These are phyloP conservation scores for Macrotis lagotis DNA, from an alignment of 2,113 vertebrate genomes.

Conservation along the genomic window DNA sequence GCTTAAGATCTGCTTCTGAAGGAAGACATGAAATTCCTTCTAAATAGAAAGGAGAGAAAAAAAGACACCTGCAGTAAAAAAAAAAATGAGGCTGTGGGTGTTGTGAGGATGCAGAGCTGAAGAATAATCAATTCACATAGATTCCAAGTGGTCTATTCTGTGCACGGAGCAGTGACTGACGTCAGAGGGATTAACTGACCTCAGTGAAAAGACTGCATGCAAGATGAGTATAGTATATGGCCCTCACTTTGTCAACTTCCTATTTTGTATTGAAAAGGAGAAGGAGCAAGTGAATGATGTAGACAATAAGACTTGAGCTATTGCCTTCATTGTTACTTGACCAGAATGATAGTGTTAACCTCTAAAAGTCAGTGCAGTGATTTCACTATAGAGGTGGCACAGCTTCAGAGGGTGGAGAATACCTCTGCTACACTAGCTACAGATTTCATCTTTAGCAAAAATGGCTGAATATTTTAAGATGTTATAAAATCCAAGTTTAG, in stretches of 20 bases:
- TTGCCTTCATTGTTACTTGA: not conserved
- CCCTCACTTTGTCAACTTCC: conserved; percentile 44
- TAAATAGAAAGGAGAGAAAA: conserved; percentile 28
- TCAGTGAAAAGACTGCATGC: conserved; percentile 47
- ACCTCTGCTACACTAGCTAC: not conserved
- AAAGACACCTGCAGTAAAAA: conserved; percentile 27
- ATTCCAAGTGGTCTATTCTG: conserved; percentile 43
- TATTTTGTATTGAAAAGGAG: not conserved
- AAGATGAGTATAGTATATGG: conserved; percentile 41
- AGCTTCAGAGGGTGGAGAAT: not conserved
- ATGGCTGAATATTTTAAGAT: not conserved
- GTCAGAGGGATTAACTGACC: conserved; percentile 73
- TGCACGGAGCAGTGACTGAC: conserved; percentile 55
- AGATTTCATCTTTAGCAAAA: not conserved
- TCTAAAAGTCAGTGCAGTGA: not conserved
- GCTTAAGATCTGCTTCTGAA: conserved; percentile 33
- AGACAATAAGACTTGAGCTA: not conserved
- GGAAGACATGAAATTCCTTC: conserved; percentile 28
- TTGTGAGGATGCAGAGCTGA: conserved; percentile 45
- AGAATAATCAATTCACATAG: conserved; percentile 51
- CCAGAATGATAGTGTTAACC: not conserved
- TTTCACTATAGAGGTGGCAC: not conserved
- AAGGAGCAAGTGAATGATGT: conserved; percentile 8
- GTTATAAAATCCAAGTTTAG: not conserved
- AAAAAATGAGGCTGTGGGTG: conserved; percentile 47